Evolutionary conservation across 2,888 invertebrate species (phyloP).

Genomic region (Mesoligia furuncula): DNA sequence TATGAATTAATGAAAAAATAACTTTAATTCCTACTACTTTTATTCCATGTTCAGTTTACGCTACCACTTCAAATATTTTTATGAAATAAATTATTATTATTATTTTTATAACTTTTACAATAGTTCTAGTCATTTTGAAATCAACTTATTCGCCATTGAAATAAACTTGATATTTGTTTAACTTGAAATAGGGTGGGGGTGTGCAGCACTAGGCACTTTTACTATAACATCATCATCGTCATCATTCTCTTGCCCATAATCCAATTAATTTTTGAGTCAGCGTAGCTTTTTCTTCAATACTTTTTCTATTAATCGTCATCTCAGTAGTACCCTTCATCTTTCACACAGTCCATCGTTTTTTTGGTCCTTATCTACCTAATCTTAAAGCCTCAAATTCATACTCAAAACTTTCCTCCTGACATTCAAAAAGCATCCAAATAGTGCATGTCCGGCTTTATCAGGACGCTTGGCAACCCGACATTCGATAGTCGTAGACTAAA

Average conservation of each 20-base stretch:
- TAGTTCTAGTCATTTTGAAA: too few relatives aligned
- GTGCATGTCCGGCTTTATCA: not conserved
- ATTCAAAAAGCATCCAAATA: not conserved
- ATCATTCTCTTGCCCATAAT: not conserved
- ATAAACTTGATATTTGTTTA: too few relatives aligned
- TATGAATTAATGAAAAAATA: too few relatives aligned
- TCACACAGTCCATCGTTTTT: not conserved
- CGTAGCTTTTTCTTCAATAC: not conserved
- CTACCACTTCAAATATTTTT: too few relatives aligned
- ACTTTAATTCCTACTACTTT: too few relatives aligned
- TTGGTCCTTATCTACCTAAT: not conserved
- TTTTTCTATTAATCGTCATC: not conserved
- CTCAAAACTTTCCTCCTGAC: not conserved
- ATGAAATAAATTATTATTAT: too few relatives aligned
- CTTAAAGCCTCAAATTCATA: too few relatives aligned
- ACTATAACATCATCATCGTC: not conserved
- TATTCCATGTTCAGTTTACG: too few relatives aligned
- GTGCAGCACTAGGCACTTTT: too few relatives aligned
- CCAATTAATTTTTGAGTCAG: not conserved
- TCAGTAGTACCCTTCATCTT: not conserved
- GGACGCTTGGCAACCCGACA: not conserved
- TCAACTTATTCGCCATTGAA: too few relatives aligned
- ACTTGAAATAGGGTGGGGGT: too few relatives aligned
- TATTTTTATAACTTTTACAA: too few relatives aligned
- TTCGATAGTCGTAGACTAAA: not conserved